phyloP scores from a whole-genome alignment of 2,113 vertebrate genomes.

The Festucalex cinctus region DNA sequence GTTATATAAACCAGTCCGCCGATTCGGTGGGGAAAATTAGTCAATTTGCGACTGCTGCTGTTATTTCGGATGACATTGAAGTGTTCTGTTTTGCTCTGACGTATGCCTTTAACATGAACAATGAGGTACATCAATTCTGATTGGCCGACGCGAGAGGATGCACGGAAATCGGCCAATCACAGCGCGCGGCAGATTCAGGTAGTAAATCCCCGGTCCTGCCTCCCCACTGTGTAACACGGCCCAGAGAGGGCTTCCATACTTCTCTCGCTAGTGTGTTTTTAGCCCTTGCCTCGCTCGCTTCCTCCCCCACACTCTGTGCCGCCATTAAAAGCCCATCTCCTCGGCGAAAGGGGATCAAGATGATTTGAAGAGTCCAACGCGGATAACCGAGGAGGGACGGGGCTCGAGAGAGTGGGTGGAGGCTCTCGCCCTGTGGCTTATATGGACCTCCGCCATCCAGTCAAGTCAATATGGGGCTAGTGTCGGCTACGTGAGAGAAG shows the following conservation, averaged over 20 bases:
- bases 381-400: slow-evolving; percentile 32
- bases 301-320: slow-evolving; percentile 49
- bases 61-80: slow-evolving; percentile 31
- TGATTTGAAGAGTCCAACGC: slow-evolving; percentile 53
- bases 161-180: slow-evolving; percentile 62
- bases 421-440: slow-evolving; percentile 41
- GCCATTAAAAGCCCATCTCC: slow-evolving; percentile 68
- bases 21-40: not conserved
- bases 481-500: slow-evolving; percentile 54
- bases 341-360: slow-evolving; percentile 52
- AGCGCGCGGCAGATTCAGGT: slow-evolving; percentile 64
- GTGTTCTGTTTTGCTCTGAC: slow-evolving; percentile 32
- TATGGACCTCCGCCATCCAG: slow-evolving; percentile 52
- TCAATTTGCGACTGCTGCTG: not conserved
- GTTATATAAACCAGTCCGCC: too few species aligned
- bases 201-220: slow-evolving; percentile 69
- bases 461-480: slow-evolving; percentile 59
- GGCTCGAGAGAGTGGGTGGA: slow-evolving; percentile 28
- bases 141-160: slow-evolving; percentile 56
- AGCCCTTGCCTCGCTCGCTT: slow-evolving; percentile 50
- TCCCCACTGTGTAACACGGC: slow-evolving; percentile 54
- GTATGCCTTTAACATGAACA: slow-evolving; percentile 64
- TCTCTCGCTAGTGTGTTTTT: slow-evolving; percentile 48
- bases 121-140: slow-evolving; percentile 58
- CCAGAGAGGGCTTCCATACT: slow-evolving; percentile 32